phyloP scores from a whole-genome alignment of 2,797 vertebrate genomes.

The Urosaurus nigricauda region DNA sequence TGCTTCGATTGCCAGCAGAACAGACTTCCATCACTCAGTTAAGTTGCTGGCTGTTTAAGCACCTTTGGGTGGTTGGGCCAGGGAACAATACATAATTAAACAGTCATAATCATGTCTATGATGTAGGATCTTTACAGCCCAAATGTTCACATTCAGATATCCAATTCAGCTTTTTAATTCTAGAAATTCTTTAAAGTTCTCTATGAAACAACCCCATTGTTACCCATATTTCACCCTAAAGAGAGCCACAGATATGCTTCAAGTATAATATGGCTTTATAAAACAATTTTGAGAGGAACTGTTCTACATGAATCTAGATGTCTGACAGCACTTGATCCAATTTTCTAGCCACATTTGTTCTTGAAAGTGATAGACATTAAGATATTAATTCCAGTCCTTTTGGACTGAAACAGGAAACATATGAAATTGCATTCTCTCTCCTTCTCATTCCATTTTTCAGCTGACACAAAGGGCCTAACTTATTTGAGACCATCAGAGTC shows the following conservation, averaged over 20 bases:
- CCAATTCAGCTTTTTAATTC: neutral
- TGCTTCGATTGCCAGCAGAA: too few relatives aligned
- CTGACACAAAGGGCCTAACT: neutral
- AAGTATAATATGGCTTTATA: neutral
- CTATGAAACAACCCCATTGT: neutral
- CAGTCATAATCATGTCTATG: too few relatives aligned
- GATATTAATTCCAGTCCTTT: neutral
- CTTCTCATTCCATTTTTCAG: neutral
- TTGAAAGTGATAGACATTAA: neutral
- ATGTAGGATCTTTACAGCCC: neutral
- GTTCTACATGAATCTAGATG: slow-evolving; percentile 23
- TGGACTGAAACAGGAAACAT: neutral
- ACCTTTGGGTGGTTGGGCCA: too few relatives aligned
- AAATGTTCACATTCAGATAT: neutral
- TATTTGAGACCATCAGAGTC: neutral
- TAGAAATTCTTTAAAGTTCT: neutral
- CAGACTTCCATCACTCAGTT: too few relatives aligned
- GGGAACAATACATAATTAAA: too few relatives aligned
- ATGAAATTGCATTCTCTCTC: neutral
- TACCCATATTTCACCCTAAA: neutral
- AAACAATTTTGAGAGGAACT: neutral
- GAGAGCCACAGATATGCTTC: slow-evolving; percentile 28
- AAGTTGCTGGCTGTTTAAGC: too few relatives aligned
- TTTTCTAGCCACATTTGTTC: slow-evolving; percentile 4
- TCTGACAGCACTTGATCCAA: neutral